phyloP scores from a whole-genome alignment of 2,888 invertebrate species.

The Scaptomyza reducta region DNA sequence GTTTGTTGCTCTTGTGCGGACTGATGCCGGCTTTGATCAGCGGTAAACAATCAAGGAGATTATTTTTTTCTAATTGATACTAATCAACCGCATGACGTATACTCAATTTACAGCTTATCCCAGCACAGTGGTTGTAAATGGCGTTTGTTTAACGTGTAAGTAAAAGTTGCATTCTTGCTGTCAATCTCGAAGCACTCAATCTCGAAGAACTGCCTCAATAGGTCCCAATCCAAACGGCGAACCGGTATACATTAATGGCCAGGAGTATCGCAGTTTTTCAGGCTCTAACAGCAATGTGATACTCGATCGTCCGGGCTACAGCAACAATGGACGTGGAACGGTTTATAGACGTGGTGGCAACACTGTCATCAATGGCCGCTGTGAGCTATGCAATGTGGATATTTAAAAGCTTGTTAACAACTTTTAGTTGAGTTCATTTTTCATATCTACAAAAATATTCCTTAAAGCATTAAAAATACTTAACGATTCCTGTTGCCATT shows the following conservation, averaged over 20 bases:
- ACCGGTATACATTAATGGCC: constrained; percentile 51
- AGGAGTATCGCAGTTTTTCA: constrained; percentile 66
- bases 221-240: constrained; percentile 64
- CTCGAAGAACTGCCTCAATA: constrained; percentile 7
- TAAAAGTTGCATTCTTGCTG: constrained; percentile 8
- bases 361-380: constrained; percentile 57
- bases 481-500: background rate
- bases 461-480: background rate
- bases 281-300: constrained; percentile 37
- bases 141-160: constrained; percentile 66
- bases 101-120: constrained; percentile 53
- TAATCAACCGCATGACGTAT: constrained; percentile 26
- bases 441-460: background rate
- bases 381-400: constrained; percentile 62
- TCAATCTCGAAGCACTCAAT: background rate
- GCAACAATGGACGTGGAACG: constrained; percentile 39
- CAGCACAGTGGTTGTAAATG: constrained; percentile 65
- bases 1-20: constrained; percentile 47
- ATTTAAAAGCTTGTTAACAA: constrained; percentile 9
- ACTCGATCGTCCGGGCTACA: constrained; percentile 39
- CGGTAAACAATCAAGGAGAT: constrained; percentile 45
- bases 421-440: constrained; percentile 1
- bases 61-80: constrained; percentile 12
- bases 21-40: constrained; percentile 56
- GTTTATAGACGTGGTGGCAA: constrained; percentile 46